Conservation (phyloP, 1,140 invertebrate genomes). For the Belonocnema kinseyi region DNA sequence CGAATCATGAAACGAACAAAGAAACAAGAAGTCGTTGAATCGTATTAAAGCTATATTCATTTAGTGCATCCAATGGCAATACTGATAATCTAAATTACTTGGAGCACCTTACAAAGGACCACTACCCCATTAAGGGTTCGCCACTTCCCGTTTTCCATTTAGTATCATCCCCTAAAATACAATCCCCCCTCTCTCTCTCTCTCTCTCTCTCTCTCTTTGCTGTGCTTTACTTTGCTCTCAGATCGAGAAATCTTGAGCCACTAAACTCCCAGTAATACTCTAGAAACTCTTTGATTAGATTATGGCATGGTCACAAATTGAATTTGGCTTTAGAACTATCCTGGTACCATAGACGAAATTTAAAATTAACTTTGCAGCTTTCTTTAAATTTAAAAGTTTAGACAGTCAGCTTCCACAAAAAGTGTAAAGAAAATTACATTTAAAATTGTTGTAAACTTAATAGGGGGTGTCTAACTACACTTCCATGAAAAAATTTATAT, state of each 20-base stretch:
- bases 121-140: conserved; percentile 12
- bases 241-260: neutral
- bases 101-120: conserved; percentile 42
- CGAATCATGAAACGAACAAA: conserved; percentile 4
- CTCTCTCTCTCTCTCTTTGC: neutral
- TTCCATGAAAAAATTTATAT: no score
- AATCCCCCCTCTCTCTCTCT: conserved; percentile 5
- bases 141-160: conserved; percentile 17
- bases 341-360: no score
- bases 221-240: neutral
- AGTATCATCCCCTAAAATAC: conserved; percentile 26
- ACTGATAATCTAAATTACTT: conserved; percentile 53
- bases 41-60: conserved; percentile 22
- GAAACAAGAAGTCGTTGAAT: neutral
- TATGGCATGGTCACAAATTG: no score
- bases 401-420: no score
- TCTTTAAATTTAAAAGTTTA: no score
- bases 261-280: conserved; percentile 4
- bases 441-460: no score
- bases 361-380: no score
- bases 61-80: conserved; percentile 38
- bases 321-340: no score
- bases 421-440: no score
- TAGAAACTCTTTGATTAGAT: conserved; percentile 1
- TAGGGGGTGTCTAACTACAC: no score